Evolutionary conservation across 2,888 invertebrate genomes (phyloP).

Genomic region (Temnothorax rugatulus): DNA sequence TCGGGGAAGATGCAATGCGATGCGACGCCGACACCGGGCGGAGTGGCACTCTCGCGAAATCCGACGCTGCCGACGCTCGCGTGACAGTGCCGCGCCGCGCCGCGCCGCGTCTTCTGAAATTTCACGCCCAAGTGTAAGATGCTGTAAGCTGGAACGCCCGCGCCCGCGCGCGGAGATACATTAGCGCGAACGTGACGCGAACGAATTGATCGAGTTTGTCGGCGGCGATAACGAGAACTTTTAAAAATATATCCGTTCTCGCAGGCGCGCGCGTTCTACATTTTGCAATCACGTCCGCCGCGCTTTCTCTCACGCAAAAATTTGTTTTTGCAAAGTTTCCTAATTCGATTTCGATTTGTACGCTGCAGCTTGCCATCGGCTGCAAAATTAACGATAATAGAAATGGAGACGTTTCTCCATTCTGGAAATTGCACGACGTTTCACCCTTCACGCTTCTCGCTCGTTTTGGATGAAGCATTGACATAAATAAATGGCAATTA

Average conservation of each 20-base stretch:
- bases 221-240: slow-evolving; percentile 1
- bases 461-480: not conserved
- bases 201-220: slow-evolving; percentile 34
- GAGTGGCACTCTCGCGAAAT: slow-evolving; percentile 53
- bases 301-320: not conserved
- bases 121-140: slow-evolving; percentile 48
- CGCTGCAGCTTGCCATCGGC: not conserved
- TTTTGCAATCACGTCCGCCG: slow-evolving; percentile 6
- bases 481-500: not conserved
- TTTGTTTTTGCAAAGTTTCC: not conserved
- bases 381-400: not conserved
- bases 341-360: slow-evolving; percentile 5
- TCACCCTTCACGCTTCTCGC: not conserved
- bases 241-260: not conserved
- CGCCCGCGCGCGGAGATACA: not conserved
- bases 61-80: slow-evolving; percentile 46
- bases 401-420: not conserved
- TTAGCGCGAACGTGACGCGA: slow-evolving; percentile 25
- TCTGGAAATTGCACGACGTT: not conserved
- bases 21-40: not conserved
- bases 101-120: slow-evolving; percentile 51
- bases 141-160: slow-evolving; percentile 29
- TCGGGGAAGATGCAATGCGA: slow-evolving; percentile 31
- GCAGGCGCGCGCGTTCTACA: not conserved
- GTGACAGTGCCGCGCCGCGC: slow-evolving; percentile 18